Evolutionary conservation across 2,888 invertebrate genomes (phyloP).

Genomic region (Megastigmus dorsalis): DNA sequence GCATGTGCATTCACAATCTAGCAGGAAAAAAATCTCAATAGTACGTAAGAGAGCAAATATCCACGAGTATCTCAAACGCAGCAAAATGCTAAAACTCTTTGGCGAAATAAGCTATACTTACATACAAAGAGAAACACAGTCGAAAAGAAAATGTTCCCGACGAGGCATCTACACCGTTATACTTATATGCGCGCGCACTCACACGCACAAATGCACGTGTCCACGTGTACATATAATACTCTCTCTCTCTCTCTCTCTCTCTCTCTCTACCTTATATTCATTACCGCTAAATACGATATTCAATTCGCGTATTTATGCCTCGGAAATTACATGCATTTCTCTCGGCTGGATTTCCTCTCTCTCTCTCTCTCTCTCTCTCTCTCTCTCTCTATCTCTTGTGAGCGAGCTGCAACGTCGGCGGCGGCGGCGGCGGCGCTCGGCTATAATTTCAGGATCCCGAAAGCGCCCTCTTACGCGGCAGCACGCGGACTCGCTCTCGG

Average conservation of each 20-base stretch:
- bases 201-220: background rate
- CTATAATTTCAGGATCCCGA: slow-evolving; percentile 23
- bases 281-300: slow-evolving; percentile 34
- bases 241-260: background rate
- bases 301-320: slow-evolving; percentile 43
- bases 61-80: no score
- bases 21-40: no score
- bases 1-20: no score
- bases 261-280: slow-evolving; percentile 8
- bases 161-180: no score
- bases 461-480: background rate
- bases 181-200: no score
- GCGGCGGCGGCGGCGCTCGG: background rate
- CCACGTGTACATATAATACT: background rate
- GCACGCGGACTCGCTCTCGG: no score
- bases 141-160: no score
- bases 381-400: no score
- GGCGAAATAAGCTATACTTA: no score
- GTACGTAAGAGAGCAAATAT: no score
- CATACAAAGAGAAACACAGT: no score
- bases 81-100: no score
- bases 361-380: background rate
- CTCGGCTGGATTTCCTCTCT: background rate
- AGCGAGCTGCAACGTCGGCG: background rate
- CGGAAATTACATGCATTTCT: slow-evolving; percentile 33